phyloP scores from a whole-genome alignment of 2,888 invertebrate genomes.

The Ashinkailepas kermadecensis region DNA sequence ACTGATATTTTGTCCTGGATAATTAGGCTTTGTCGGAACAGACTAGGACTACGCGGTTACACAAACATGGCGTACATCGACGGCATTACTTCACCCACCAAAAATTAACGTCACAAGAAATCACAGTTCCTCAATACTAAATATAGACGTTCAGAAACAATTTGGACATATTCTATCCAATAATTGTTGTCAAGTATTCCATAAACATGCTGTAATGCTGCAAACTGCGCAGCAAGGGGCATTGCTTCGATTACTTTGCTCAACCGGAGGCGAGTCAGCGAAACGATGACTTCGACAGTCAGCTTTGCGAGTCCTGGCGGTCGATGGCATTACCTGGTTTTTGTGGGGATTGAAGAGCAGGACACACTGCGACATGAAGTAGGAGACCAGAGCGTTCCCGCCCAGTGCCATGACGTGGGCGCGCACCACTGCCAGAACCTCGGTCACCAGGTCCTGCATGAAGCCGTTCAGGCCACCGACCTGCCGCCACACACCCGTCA shows the following conservation, averaged over 20 bases:
- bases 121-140: no score
- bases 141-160: not conserved
- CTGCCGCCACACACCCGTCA: constrained; percentile 41
- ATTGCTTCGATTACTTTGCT: not conserved
- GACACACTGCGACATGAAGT: constrained; percentile 84
- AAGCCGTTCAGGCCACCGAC: constrained; percentile 88
- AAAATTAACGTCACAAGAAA: no score
- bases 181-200: not conserved
- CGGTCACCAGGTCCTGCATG: constrained; percentile 85
- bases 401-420: constrained; percentile 89
- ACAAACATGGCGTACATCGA: no score
- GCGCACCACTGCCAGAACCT: constrained; percentile 84
- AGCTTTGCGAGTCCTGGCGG: not conserved
- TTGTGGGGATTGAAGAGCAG: constrained; percentile 88
- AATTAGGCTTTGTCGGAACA: no score
- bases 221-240: no score
- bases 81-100: no score
- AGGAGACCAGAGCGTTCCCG: constrained; percentile 91
- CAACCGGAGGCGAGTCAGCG: not conserved
- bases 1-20: no score
- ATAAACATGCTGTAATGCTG: no score
- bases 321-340: constrained; percentile 68
- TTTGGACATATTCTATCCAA: not conserved
- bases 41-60: no score
- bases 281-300: no score